Evolutionary conservation across 2,113 vertebrate genomes (phyloP).

Genomic region (Hydropotes inermis): DNA sequence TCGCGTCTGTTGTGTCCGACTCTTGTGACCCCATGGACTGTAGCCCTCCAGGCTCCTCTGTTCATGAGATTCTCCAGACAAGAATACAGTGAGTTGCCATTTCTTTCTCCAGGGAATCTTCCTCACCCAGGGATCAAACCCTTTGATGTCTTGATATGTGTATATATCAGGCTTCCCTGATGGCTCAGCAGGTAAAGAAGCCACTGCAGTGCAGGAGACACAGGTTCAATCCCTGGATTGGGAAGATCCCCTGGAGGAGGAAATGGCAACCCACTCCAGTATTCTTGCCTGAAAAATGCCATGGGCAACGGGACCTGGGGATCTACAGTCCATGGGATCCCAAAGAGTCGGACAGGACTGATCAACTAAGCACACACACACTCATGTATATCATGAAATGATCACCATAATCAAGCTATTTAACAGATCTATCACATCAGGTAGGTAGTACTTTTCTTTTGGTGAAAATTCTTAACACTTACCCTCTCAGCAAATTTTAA

Average conservation of each 20-base stretch:
- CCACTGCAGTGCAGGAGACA: neutral
- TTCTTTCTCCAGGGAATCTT: neutral
- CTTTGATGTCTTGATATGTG: neutral
- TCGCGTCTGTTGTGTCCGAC: accelerated
- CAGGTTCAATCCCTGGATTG: neutral
- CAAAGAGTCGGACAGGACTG: neutral
- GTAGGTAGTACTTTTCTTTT: neutral
- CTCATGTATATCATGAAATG: neutral
- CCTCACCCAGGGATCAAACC: neutral
- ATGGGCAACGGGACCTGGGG: neutral
- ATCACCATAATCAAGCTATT: neutral
- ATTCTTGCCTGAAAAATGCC: neutral
- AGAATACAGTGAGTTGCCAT: neutral
- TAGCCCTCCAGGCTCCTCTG: neutral
- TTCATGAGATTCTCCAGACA: neutral
- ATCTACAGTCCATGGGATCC: neutral
- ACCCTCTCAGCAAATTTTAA: neutral
- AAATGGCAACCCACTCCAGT: neutral
- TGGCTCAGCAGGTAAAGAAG: neutral
- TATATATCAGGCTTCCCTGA: neutral
- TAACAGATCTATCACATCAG: neutral
- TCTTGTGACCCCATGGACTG: neutral
- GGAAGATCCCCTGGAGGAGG: neutral
- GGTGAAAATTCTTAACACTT: neutral
- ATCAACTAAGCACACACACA: neutral